phyloP scores from a whole-genome alignment of 2,888 invertebrate species.

The Bombylius discolor region DNA sequence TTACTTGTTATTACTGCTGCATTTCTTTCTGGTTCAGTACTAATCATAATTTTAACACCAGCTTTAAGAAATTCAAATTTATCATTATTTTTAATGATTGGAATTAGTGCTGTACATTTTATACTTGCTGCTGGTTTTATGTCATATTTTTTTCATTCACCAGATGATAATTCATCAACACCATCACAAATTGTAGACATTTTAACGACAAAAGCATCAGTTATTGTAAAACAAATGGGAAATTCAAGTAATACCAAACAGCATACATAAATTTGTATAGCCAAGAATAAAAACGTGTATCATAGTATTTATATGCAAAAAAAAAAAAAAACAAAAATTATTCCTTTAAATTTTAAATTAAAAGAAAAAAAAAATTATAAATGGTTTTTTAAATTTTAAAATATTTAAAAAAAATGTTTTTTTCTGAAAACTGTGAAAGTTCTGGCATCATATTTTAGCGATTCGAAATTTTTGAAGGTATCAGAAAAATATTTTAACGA shows the following conservation, averaged over 20 bases:
- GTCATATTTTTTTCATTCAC: constrained; percentile 63
- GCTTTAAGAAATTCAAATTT: constrained; percentile 53
- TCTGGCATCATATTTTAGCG: too few species aligned
- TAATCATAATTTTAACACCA: constrained; percentile 70
- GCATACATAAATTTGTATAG: too few species aligned
- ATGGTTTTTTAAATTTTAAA: too few species aligned
- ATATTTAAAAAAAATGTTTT: too few species aligned
- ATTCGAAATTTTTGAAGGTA: too few species aligned
- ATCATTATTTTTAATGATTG: constrained; percentile 47
- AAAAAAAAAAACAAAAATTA: too few species aligned
- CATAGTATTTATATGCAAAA: too few species aligned
- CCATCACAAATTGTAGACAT: neutral
- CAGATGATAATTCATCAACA: constrained; percentile 19
- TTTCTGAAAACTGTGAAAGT: too few species aligned
- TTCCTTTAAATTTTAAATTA: too few species aligned
- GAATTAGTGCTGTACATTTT: constrained; percentile 65
- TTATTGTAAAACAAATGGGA: neutral
- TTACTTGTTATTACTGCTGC: constrained; percentile 68
- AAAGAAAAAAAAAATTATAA: too few species aligned
- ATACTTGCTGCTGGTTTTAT: constrained; percentile 77
- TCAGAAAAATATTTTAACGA: too few species aligned
- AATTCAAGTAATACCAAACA: neutral
- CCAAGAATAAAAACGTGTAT: too few species aligned
- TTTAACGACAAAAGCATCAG: neutral
- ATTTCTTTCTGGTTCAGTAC: constrained; percentile 70